Percentiles rank a stretch among this genome's conserved stretches.
Evolutionary conservation across 2,113 vertebrate genomes (phyloP).

Genomic region (Aspiorhynchus laticeps): DNA sequence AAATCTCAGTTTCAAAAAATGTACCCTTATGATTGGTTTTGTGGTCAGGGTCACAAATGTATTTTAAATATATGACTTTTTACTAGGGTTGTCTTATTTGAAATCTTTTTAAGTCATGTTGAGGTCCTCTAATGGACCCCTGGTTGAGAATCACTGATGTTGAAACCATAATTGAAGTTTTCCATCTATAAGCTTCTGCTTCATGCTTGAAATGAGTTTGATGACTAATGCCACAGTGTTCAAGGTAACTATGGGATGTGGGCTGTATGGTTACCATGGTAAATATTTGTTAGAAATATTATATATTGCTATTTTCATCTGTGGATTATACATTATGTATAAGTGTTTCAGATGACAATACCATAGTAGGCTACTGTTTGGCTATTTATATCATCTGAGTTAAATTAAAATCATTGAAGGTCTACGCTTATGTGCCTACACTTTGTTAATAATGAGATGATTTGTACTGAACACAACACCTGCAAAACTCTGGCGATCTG

Average conservation of each 20-base stretch:
- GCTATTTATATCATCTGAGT: no score
- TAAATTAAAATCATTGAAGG: no score
- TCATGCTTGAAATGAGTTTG: background rate
- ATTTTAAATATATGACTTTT: no score
- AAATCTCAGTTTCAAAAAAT: no score
- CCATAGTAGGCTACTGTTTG: no score
- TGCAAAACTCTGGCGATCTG: no score
- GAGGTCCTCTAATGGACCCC: background rate
- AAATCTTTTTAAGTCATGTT: background rate
- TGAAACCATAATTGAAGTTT: background rate
- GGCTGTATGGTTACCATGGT: background rate
- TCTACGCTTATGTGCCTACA: no score
- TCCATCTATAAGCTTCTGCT: background rate
- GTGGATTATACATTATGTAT: background rate
- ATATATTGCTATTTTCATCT: background rate
- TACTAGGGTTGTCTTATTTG: background rate
- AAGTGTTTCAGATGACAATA: background rate
- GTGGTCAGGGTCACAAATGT: no score
- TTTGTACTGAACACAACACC: no score
- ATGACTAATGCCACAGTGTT: background rate
- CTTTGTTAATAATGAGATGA: no score
- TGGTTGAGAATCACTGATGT: background rate
- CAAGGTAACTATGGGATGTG: background rate
- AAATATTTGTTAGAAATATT: background rate
- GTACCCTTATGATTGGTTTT: no score